Conservation (phyloP, 2,797 vertebrate species). For the Aeoliscus strigatus region DNA sequence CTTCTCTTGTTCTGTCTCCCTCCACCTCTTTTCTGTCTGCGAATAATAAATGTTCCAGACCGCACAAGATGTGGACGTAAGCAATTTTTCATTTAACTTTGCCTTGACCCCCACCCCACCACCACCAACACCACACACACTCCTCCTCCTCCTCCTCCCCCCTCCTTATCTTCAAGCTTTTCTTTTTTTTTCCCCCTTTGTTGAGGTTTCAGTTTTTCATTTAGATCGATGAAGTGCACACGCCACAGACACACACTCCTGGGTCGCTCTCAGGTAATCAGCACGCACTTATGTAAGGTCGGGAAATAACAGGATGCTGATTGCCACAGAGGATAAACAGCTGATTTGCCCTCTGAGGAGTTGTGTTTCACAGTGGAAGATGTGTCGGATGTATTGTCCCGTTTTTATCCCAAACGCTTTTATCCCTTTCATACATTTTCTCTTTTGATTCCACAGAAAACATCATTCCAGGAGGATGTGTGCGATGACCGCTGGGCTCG, state of each 20-base stretch:
- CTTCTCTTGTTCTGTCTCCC: conserved; percentile 63
- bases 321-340: too few relatives aligned
- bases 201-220: conserved; percentile 39
- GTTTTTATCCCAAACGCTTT: too few relatives aligned
- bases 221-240: conserved; percentile 47
- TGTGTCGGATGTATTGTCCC: too few relatives aligned
- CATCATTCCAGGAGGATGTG: conserved; percentile 38
- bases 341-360: too few relatives aligned
- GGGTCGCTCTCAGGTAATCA: conserved; percentile 33
- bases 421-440: too few relatives aligned
- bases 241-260: conserved; percentile 24
- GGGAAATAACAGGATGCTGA: conserved; percentile 33
- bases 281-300: conserved; percentile 34
- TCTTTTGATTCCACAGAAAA: too few relatives aligned
- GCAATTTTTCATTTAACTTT: conserved; percentile 79
- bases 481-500: conserved; percentile 28
- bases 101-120: too few relatives aligned
- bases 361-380: too few relatives aligned
- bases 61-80: conserved; percentile 53
- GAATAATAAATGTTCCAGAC: conserved; percentile 74
- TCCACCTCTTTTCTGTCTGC: conserved; percentile 49
- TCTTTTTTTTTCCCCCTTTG: conserved; percentile 34
- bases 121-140: too few relatives aligned
- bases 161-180: conserved; percentile 13
- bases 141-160: too few relatives aligned